A percentile compares a stretch with the other conserved stretches of the same genome.
These are phyloP conservation scores for Pyrgus malvae DNA, from an alignment of 2,888 invertebrate genomes.

Conservation along the genomic window DNA sequence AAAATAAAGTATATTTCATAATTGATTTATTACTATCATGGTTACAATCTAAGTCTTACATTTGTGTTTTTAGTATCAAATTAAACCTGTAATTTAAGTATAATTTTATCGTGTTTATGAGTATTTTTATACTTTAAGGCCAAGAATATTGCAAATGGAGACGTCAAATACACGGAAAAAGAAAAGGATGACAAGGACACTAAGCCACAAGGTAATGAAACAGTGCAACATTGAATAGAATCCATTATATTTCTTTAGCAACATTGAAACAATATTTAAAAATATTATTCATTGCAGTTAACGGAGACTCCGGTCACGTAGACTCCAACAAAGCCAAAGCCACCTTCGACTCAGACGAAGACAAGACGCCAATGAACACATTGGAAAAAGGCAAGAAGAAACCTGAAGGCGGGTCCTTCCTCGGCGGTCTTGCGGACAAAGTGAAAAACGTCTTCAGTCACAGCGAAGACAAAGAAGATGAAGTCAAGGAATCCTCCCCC, in stretches of 20 bases:
- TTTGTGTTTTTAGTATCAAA: too few relatives aligned
- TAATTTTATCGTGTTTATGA: background rate
- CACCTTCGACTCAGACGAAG: constrained; percentile 80
- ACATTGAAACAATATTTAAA: background rate
- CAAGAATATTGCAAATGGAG: constrained; percentile 67
- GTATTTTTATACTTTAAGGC: constrained; percentile 46
- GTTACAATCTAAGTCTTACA: too few relatives aligned
- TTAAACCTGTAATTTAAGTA: too few relatives aligned
- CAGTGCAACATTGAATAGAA: background rate
- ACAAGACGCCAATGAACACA: constrained; percentile 79
- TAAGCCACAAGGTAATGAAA: constrained; percentile 61
- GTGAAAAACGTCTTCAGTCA: constrained; percentile 67
- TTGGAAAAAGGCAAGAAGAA: constrained; percentile 76
- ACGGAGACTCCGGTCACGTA: constrained; percentile 70
- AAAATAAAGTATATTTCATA: too few relatives aligned
- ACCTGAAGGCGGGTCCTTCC: constrained; percentile 65
- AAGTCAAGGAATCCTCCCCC: constrained; percentile 55
- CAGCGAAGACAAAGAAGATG: constrained; percentile 62
- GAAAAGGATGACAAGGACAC: constrained; percentile 50
- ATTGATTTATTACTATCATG: too few relatives aligned
- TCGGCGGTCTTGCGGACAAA: constrained; percentile 70
- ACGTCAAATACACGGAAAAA: constrained; percentile 60
- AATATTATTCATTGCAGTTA: constrained; percentile 50
- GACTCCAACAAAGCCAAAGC: constrained; percentile 80
- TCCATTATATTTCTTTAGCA: background rate